These are phyloP conservation scores for Regulus satrapa DNA, from an alignment of 2,113 vertebrate species.

Conservation along the genomic window DNA sequence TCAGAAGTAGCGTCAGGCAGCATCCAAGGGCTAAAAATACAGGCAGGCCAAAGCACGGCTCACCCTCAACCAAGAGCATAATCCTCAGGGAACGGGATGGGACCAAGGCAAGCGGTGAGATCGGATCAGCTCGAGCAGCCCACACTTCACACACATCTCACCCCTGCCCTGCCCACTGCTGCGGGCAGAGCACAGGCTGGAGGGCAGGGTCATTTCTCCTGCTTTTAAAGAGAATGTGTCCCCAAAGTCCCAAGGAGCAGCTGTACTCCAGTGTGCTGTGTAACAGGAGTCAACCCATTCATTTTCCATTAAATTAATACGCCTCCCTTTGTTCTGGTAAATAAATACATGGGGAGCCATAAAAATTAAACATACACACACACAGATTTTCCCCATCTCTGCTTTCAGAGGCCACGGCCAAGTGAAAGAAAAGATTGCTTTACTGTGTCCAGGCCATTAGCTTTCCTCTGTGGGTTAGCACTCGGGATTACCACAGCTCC, in stretches of 20 bases:
- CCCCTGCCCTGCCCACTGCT: neutral
- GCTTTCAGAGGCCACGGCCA: neutral
- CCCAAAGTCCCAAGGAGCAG: neutral
- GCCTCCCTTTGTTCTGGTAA: neutral
- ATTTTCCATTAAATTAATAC: neutral
- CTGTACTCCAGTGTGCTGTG: fast-evolving
- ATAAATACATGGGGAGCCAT: neutral
- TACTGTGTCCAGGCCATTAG: neutral
- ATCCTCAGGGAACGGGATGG: neutral
- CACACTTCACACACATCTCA: neutral
- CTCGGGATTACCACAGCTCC: neutral
- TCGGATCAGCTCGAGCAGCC: neutral
- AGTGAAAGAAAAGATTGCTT: neutral
- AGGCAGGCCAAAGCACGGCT: neutral
- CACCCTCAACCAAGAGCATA: neutral
- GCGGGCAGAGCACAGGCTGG: neutral
- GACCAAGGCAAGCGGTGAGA: neutral
- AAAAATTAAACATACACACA: neutral
- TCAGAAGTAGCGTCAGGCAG: neutral
- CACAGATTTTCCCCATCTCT: neutral
- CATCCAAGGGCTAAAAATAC: neutral
- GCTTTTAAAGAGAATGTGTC: neutral
- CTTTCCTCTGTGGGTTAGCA: neutral
- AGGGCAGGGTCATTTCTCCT: neutral
- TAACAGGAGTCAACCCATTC: neutral